Percentiles rank a stretch among this genome's conserved stretches.
Evolutionary conservation across 2,888 invertebrate species (phyloP).

Genomic region (Chymomyza amoena): DNA sequence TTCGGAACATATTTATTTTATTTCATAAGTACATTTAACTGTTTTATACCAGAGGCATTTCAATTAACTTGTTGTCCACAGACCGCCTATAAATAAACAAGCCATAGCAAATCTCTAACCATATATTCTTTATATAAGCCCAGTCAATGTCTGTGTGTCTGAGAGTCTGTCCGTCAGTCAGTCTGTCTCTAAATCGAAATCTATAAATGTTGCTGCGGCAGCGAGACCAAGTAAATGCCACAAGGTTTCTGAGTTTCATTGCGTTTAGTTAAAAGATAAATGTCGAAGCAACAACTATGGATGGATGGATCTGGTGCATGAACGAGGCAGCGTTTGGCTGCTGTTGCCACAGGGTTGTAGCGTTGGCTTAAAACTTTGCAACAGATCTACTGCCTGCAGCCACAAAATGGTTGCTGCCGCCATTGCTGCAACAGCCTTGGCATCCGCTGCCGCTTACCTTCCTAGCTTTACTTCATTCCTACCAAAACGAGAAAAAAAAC

Average conservation of each 20-base stretch:
- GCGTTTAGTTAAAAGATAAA: conserved; percentile 47
- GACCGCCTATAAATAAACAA: not conserved
- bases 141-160: not conserved
- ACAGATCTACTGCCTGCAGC: not conserved
- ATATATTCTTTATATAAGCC: not conserved
- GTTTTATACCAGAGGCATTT: not conserved
- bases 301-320: not conserved
- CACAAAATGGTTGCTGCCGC: not conserved
- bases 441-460: not conserved
- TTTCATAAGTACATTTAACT: not conserved
- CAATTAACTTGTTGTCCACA: not conserved
- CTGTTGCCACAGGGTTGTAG: not conserved
- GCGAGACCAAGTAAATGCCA: not conserved
- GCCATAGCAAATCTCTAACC: not conserved
- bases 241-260: conserved; percentile 28
- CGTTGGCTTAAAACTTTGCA: not conserved
- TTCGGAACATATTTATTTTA: not conserved
- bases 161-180: too few species aligned
- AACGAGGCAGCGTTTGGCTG: not conserved
- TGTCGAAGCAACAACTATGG: conserved; percentile 12
- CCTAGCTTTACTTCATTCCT: too few species aligned
- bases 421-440: not conserved
- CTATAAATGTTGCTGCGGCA: conserved; percentile 41
- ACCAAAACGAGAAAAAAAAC: too few species aligned
- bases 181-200: conserved; percentile 25